These are phyloP conservation scores for Oophaga sylvatica DNA, from an alignment of 2,797 vertebrate species.

Conservation along the genomic window DNA sequence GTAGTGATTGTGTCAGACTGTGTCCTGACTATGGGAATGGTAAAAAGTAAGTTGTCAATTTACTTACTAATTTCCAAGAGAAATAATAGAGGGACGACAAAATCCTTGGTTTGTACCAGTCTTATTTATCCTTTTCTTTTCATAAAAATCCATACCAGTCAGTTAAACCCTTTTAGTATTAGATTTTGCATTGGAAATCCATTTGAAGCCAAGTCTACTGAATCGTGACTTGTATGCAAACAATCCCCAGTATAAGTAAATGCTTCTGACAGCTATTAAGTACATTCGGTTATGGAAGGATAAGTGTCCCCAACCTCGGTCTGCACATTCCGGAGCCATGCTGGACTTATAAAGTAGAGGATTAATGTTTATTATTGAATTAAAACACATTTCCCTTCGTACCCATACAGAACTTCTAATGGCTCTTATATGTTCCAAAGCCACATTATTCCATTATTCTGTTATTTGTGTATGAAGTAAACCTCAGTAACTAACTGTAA, in stretches of 20 bases:
- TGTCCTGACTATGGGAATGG: neutral
- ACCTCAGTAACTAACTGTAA: constrained; percentile 36
- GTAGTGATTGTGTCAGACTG: no score
- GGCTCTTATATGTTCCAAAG: constrained; percentile 21
- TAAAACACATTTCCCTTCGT: constrained; percentile 24
- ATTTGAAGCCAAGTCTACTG: neutral
- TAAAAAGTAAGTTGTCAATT: neutral
- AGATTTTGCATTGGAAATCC: neutral
- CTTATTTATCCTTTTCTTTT: neutral
- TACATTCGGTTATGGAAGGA: neutral
- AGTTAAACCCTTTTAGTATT: neutral
- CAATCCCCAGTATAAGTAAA: neutral
- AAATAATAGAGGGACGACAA: neutral
- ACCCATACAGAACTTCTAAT: neutral
- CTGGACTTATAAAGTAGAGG: constrained; percentile 28
- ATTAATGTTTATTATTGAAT: constrained; percentile 47
- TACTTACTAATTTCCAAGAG: neutral
- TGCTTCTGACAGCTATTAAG: constrained; percentile 17
- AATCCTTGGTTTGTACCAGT: neutral
- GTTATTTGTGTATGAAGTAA: constrained; percentile 51
- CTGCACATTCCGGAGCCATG: constrained; percentile 21
- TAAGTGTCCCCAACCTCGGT: neutral
- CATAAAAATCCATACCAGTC: neutral
- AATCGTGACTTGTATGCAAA: neutral
- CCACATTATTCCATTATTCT: constrained; percentile 19